These are phyloP conservation scores for Nesidiocoris tenuis DNA, from an alignment of 2,888 invertebrate genomes.

Conservation along the genomic window DNA sequence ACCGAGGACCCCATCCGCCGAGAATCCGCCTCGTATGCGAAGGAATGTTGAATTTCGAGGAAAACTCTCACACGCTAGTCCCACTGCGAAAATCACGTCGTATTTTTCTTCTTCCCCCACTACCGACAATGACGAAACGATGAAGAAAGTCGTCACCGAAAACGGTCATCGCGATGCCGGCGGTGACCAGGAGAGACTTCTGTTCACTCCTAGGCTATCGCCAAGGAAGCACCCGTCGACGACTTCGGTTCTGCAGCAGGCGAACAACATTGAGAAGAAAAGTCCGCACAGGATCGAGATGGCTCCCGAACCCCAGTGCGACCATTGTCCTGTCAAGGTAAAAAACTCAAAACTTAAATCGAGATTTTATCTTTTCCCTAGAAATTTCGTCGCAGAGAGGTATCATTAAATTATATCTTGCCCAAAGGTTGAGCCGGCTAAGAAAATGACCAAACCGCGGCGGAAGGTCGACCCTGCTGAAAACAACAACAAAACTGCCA, in stretches of 20 bases:
- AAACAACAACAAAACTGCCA: slow-evolving; percentile 56
- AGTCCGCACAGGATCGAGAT: slow-evolving; percentile 49
- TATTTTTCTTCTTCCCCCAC: slow-evolving; percentile 44
- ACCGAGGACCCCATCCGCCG: slow-evolving; percentile 25
- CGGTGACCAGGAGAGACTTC: slow-evolving; percentile 6
- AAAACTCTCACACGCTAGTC: slow-evolving; percentile 52
- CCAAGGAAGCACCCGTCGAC: slow-evolving; percentile 48
- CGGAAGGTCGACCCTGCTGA: slow-evolving; percentile 28
- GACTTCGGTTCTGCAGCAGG: slow-evolving; percentile 47
- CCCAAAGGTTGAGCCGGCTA: slow-evolving; percentile 3
- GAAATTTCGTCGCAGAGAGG: too few relatives aligned
- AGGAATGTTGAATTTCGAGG: slow-evolving; percentile 50
- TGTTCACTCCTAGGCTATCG: slow-evolving; percentile 40
- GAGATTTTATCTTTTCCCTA: too few relatives aligned
- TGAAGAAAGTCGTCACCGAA: background rate
- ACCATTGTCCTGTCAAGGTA: too few relatives aligned
- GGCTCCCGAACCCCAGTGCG: background rate
- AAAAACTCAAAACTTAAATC: too few relatives aligned
- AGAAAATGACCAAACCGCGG: slow-evolving; percentile 41
- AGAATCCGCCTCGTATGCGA: slow-evolving; percentile 34
- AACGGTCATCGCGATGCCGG: background rate
- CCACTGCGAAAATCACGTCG: slow-evolving; percentile 49
- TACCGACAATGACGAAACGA: background rate
- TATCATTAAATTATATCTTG: too few relatives aligned
- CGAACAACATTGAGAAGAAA: slow-evolving; percentile 44